These are phyloP conservation scores for Euschistus heros DNA, from an alignment of 1,140 invertebrate genomes.

Conservation along the genomic window DNA sequence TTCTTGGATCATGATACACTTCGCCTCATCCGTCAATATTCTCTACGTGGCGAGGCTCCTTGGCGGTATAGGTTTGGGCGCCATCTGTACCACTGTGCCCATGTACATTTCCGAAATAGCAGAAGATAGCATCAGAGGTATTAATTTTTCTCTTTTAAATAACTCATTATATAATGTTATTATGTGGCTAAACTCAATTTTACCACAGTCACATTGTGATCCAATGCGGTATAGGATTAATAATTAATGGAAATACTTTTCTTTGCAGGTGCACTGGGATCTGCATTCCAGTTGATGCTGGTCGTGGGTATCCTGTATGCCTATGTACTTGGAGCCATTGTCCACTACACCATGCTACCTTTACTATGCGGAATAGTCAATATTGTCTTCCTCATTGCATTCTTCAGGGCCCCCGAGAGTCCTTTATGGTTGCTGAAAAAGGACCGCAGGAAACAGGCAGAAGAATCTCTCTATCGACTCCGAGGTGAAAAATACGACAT, in stretches of 20 bases:
- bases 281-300: constrained; percentile 72
- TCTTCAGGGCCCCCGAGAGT: constrained; percentile 41
- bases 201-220: background rate
- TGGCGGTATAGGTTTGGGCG: constrained; percentile 55
- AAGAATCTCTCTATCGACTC: constrained; percentile 38
- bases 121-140: constrained; percentile 54
- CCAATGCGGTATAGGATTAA: too few species aligned
- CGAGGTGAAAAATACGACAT: constrained; percentile 55
- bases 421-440: constrained; percentile 34
- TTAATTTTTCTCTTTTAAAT: background rate
- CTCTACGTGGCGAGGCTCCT: constrained; percentile 30
- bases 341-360: constrained; percentile 26
- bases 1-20: constrained; percentile 62
- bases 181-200: background rate
- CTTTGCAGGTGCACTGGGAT: constrained; percentile 40
- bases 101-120: constrained; percentile 84
- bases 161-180: background rate
- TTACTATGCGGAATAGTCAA: constrained; percentile 36
- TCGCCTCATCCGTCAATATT: constrained; percentile 42
- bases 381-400: constrained; percentile 38
- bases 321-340: constrained; percentile 26
- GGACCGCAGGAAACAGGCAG: constrained; percentile 29
- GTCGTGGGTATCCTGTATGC: constrained; percentile 44
- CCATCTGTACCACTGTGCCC: constrained; percentile 64
- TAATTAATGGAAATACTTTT: background rate